Base-by-base conservation (phyloP, 2,113 vertebrate species). In the Leptosomus discolor region DNA sequence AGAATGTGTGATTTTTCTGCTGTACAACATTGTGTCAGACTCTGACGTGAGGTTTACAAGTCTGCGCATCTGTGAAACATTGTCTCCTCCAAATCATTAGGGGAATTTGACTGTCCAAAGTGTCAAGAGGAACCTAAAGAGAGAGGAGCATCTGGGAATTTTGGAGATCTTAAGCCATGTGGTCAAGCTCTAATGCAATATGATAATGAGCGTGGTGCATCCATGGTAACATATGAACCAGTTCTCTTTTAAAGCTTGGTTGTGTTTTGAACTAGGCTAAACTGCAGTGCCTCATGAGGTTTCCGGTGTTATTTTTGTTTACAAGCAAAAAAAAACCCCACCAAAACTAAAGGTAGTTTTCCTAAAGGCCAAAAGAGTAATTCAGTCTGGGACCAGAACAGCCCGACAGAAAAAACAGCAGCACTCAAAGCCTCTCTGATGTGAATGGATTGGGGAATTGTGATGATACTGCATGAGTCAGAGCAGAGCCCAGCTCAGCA, bases 401-500 rank as follows among this genome's bases (percentile, higher is more conserved):
- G 93, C 87, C n/a, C n/a, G n/a, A n/a, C n/a, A n/a, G n/a, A n/a
- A n/a, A n/a, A n/a, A n/a, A n/a, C 95, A 97, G 84, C 80, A 94
- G 53, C 93, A 92, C 91, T 92, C 94, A 96, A 96, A 97, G 92
- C 74, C 71, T 91, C 74, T 92, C 89, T 96, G 96, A 96, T 95
- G 69, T 91, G 94, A 89, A 85, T 1, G 19, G 90, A 93, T 26
- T 81, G 61, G 81, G 73, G 90, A 92, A 85, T 90, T 94, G 93
- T 92, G 96, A 90, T 97, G 96, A 96, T 96, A 75, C 7, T 48
- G 94, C 96, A 92, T 95, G 94, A 97, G 92, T 96, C 96, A 97
- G 94, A 91, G 93, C 69, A 87, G 84, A 94, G 84, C 77, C 87
- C 93, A 94, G 96, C 94, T 94, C 87, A 94, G 94, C 96, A 96